phyloP scores from a whole-genome alignment of 2,113 vertebrate genomes.

The Rhinichthys klamathensis region DNA sequence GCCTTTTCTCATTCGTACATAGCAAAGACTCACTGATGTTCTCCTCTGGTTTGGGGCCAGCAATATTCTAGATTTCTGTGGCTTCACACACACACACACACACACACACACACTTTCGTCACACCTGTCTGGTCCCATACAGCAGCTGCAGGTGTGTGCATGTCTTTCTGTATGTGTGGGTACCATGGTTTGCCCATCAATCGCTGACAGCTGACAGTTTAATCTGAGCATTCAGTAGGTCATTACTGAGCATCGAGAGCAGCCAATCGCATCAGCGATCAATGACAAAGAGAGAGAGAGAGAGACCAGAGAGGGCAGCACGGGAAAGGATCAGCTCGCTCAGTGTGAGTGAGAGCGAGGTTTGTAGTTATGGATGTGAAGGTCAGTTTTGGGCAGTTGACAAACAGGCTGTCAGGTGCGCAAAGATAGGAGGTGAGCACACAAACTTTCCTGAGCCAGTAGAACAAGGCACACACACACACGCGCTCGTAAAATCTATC shows the following conservation, averaged over 20 bases:
- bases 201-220: slow-evolving; percentile 99
- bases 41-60: background rate
- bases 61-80: background rate
- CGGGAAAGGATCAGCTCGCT: slow-evolving; percentile 53
- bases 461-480: slow-evolving; percentile 25
- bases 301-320: slow-evolving; percentile 53
- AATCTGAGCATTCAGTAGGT: slow-evolving; percentile 98
- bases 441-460: slow-evolving; percentile 16
- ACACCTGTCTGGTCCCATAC: slow-evolving; percentile 83
- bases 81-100: slow-evolving; percentile 8
- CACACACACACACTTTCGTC: slow-evolving; percentile 62
- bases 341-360: slow-evolving; percentile 55
- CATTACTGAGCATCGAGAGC: slow-evolving; percentile 97
- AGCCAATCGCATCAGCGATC: slow-evolving; percentile 99
- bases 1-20: background rate
- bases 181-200: slow-evolving; percentile 96
- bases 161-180: slow-evolving; percentile 89
- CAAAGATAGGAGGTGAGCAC: slow-evolving; percentile 85
- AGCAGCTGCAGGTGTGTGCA: slow-evolving; percentile 82
- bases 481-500: slow-evolving; percentile 54
- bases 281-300: slow-evolving; percentile 93
- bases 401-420: slow-evolving; percentile 94
- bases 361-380: slow-evolving; percentile 83
- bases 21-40: no score
- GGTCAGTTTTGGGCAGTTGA: slow-evolving; percentile 92